Evolutionary conservation across 2,113 vertebrate species (phyloP), one percentile per base, ranked within the genome.

Genomic region (Sturnira hondurensis): DNA sequence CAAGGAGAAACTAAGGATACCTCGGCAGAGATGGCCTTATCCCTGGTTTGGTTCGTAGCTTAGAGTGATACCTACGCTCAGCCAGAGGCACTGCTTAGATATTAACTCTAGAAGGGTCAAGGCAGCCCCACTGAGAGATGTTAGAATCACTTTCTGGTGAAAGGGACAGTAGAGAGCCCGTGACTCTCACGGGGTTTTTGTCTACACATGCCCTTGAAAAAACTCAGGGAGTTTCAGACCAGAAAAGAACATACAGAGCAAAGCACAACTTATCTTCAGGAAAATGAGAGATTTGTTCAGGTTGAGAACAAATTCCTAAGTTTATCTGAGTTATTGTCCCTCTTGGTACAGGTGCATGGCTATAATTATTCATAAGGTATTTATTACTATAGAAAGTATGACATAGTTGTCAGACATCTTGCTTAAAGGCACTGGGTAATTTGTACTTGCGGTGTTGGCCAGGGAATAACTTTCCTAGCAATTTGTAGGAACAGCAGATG

Each of bases 71-170:
- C 15, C 11, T 28, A 31, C 24, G 4, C 1, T 86, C 20, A 54
- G 50, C 10, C 17, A 68, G 22, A 43, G 5, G 2, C 24, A 6
- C 13, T 20, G 1, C 50, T 56, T 58, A 9, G 1, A 0, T 5
- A 41, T 41, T 68, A 31, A n/a, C 73, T 9, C 28, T 16, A 0
- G 7, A 28, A 81, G 8, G 5, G 16, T 26, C 19, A 36, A 20
- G 10, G 17, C 26, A 56, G 17, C 17, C 54, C 68, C 3, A 8
- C 1, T 54, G 43, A 54, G 28, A 83, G 28, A 63, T 38, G 17
- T 6, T 28, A 24, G 12, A 14, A 2, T 36, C 31, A 28, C 1
- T 50, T 12, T 41, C 14, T 43, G 36, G 13, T 15, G 41, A 84
- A 20, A 24, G 1, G 10, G 58, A 31, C 28, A 14, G 14, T 13